Conservation (phyloP, 1,140 invertebrate genomes). For the Nylanderia fulva region DNA sequence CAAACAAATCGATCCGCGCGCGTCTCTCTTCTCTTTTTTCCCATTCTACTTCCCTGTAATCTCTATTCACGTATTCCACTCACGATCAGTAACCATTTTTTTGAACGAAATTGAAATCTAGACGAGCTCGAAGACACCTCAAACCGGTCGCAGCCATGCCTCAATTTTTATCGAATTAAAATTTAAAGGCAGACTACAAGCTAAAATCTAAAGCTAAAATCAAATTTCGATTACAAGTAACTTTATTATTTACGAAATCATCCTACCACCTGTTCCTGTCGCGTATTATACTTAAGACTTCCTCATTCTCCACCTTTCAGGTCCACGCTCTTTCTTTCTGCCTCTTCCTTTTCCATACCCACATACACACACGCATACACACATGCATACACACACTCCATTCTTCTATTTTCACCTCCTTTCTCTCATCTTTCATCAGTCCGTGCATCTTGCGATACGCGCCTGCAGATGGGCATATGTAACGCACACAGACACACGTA, state of each 20-base stretch:
- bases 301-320: conserved; percentile 6
- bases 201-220: conserved; percentile 51
- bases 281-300: conserved; percentile 30
- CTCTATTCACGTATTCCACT: not conserved
- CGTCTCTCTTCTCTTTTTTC: not conserved
- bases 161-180: conserved; percentile 47
- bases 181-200: conserved; percentile 36
- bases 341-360: conserved; percentile 21
- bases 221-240: conserved; percentile 48
- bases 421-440: conserved; percentile 34
- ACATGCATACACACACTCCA: not conserved
- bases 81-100: conserved; percentile 24
- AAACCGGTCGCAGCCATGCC: conserved; percentile 37
- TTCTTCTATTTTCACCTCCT: conserved; percentile 21
- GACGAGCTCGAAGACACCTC: conserved; percentile 18
- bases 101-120: conserved; percentile 36
- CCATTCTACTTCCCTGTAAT: not conserved
- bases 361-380: not conserved
- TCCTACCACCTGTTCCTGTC: conserved; percentile 11
- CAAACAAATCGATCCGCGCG: not conserved
- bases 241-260: conserved; percentile 36
- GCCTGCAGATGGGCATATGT: conserved; percentile 47
- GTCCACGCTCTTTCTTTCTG: not conserved
- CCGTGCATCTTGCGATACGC: conserved; percentile 26
- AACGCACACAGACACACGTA: conserved; percentile 19